Percentiles rank a stretch among this genome's conserved stretches.
phyloP scores from a whole-genome alignment of 1,140 invertebrate species.

The Heliconius eleuchia region DNA sequence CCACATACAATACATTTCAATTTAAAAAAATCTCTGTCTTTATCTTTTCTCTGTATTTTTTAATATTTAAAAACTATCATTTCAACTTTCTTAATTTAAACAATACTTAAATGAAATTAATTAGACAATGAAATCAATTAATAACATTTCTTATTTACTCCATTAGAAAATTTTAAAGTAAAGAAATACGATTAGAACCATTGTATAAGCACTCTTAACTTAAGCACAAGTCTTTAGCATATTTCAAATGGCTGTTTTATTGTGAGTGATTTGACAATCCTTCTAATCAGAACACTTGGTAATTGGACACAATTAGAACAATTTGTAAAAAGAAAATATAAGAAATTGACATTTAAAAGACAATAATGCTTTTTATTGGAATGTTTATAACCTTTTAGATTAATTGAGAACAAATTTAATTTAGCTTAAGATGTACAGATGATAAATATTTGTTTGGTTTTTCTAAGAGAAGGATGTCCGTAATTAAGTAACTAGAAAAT shows the following conservation, averaged over 20 bases:
- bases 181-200: neutral
- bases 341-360: neutral
- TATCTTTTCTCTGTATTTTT: too few species aligned
- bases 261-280: neutral
- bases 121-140: too few species aligned
- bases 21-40: too few species aligned
- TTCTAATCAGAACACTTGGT: slow-evolving; percentile 19
- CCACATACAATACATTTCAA: too few species aligned
- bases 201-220: slow-evolving; percentile 11
- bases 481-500: neutral
- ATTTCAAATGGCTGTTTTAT: slow-evolving; percentile 28
- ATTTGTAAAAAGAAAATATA: slow-evolving; percentile 11
- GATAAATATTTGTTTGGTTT: slow-evolving; percentile 4
- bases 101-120: too few species aligned
- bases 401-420: neutral
- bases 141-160: too few species aligned
- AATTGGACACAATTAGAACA: slow-evolving; percentile 4
- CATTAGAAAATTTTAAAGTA: too few species aligned
- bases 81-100: too few species aligned
- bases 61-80: too few species aligned
- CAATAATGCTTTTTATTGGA: neutral
- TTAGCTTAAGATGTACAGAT: neutral
- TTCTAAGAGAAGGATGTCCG: neutral
- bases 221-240: slow-evolving; percentile 16
- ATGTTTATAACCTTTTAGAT: neutral